Evolutionary conservation across 2,113 vertebrate species (phyloP), one percentile per base, ranked within the genome.

Genomic region (Salvator merianae): DNA sequence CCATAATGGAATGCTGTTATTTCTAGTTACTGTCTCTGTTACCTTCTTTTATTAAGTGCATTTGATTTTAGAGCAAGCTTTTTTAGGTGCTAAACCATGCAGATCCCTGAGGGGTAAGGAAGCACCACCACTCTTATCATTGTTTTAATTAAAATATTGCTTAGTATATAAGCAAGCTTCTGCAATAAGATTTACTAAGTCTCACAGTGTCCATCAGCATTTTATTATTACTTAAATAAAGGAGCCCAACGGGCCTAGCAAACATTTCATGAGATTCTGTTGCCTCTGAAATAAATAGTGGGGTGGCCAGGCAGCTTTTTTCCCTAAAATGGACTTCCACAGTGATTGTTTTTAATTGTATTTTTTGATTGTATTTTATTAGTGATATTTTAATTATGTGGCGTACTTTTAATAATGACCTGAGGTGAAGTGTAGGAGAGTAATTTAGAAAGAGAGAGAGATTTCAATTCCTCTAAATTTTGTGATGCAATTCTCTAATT

Each of bases 111-210:
- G 59, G 68, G 24, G 53, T 71, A 78, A 72, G 76, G 68, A 84
- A 72, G 68, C 30, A 71, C 68, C 38, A 79, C 7, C 55, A 28
- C 24, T 36, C 76, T 72, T 79, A 70, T 62, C 83, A 72, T 28
- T n/a, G 22, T 79, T 84, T 79, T 84, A 79, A 84, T 84, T 84
- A 79, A 84, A 84, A 63, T 43, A 53, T 71, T 79, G 68, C 40
- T 79, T 79, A 47, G 83, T 22, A 34, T 62, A 79, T 47, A 77
- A 72, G 55, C 22, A 32, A 28, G 53, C 36, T 30, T 53, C 68
- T 79, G 53, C 83, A 79, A 30, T 65, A 84, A 79, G 53, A 32
- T 84, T 84, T 62, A 84, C 66, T 47, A 79, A 72, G 83, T 79
- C 76, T 84, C 83, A 0, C 22, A 53, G 16, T 36, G 43, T 55